Evolutionary conservation across 1,140 invertebrate genomes (phyloP).

Genomic region (Trissolcus basalis): DNA sequence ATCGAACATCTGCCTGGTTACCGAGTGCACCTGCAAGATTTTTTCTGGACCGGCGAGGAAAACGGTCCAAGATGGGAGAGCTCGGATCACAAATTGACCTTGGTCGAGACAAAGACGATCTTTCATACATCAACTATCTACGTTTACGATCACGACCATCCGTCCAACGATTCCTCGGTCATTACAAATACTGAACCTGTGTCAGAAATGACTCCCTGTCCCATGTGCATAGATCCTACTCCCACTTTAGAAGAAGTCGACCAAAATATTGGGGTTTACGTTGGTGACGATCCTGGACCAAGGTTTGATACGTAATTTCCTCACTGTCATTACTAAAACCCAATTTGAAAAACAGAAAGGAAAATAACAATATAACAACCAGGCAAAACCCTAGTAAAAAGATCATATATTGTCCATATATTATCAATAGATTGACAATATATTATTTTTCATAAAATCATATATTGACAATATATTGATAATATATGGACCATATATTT

Average conservation of each 20-base stretch:
- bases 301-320: constrained; percentile 63
- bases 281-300: constrained; percentile 73
- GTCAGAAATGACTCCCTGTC: constrained; percentile 52
- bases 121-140: constrained; percentile 72
- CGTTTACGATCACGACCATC: constrained; percentile 37
- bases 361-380: no score
- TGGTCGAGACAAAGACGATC: constrained; percentile 70
- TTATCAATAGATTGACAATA: no score
- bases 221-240: constrained; percentile 70
- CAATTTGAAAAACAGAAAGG: neutral
- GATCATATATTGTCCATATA: no score
- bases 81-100: constrained; percentile 67
- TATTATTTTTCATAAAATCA: no score
- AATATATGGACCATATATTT: no score
- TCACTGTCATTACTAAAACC: constrained; percentile 28
- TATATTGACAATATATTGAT: no score
- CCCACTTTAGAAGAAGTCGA: constrained; percentile 66
- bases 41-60: constrained; percentile 90
- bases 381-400: no score
- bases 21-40: constrained; percentile 84
- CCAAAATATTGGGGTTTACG: constrained; percentile 69
- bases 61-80: constrained; percentile 79
- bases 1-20: constrained; percentile 77
- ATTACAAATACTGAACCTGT: constrained; percentile 21
- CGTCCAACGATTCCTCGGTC: constrained; percentile 39